Evolutionary conservation across 2,797 vertebrate species (phyloP).

Genomic region (Vireo griseus): DNA sequence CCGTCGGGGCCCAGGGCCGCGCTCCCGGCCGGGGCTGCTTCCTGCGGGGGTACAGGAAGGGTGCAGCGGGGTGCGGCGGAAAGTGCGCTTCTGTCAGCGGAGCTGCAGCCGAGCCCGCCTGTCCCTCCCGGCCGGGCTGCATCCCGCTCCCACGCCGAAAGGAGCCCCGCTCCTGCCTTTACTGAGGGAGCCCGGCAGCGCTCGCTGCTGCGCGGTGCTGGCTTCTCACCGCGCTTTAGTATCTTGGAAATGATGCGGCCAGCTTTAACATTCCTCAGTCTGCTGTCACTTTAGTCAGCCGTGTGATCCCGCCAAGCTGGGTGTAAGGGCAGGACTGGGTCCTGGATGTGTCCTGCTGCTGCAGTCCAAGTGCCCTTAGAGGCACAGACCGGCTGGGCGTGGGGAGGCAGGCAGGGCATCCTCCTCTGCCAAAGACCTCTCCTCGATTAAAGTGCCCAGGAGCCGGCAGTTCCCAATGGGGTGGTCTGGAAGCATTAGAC

Average conservation of each 20-base stretch:
- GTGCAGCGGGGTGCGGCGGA: neutral
- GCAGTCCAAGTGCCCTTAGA: neutral
- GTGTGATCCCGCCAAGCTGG: neutral
- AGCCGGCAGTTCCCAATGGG: neutral
- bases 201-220: neutral
- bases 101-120: neutral
- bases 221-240: neutral
- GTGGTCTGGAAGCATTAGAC: neutral
- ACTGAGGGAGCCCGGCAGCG: fast-evolving
- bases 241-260: neutral
- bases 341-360: neutral
- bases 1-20: neutral
- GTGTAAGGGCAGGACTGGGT: neutral
- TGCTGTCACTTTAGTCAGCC: neutral
- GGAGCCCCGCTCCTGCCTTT: neutral
- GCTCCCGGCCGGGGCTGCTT: neutral
- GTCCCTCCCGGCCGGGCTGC: neutral
- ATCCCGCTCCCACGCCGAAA: fast-evolving
- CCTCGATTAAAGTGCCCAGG: neutral
- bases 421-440: neutral
- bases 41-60: neutral
- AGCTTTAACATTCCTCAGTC: neutral
- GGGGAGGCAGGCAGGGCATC: neutral
- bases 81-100: fast-evolving
- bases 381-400: neutral